Conservation (phyloP, 2,113 vertebrate species). For the Bubalus kerabau region DNA sequence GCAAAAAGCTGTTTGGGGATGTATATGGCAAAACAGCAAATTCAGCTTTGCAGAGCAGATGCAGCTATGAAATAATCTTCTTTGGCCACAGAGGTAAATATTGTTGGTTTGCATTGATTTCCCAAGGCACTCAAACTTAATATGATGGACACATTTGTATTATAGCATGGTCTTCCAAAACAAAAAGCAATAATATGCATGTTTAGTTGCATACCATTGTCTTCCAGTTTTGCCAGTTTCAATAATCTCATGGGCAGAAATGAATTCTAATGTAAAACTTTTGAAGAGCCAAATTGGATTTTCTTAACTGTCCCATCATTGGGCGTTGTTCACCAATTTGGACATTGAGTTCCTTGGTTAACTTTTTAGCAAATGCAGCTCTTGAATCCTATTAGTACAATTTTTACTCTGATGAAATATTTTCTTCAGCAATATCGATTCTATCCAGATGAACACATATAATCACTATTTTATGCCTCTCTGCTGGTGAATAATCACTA, state of each 20-base stretch:
- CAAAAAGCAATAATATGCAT: neutral
- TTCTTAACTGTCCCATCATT: neutral
- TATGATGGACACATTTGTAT: neutral
- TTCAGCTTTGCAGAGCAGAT: neutral
- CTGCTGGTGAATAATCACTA: neutral
- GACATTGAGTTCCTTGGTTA: neutral
- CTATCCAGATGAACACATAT: neutral
- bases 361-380: neutral
- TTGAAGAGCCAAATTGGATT: neutral
- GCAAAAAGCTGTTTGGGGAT: neutral
- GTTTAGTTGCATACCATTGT: neutral
- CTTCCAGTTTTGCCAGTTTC: neutral
- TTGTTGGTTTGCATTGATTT: neutral
- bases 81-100: neutral
- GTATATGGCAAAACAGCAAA: neutral
- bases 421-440: constrained; percentile 1
- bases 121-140: neutral
- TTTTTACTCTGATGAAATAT: constrained; percentile 36
- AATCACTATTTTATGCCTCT: neutral
- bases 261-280: neutral
- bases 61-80: neutral
- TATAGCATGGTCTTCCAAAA: neutral
- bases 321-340: neutral
- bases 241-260: neutral
- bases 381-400: neutral